These are phyloP conservation scores for Rallus limicola DNA, from an alignment of 2,113 vertebrate species.

Conservation along the genomic window DNA sequence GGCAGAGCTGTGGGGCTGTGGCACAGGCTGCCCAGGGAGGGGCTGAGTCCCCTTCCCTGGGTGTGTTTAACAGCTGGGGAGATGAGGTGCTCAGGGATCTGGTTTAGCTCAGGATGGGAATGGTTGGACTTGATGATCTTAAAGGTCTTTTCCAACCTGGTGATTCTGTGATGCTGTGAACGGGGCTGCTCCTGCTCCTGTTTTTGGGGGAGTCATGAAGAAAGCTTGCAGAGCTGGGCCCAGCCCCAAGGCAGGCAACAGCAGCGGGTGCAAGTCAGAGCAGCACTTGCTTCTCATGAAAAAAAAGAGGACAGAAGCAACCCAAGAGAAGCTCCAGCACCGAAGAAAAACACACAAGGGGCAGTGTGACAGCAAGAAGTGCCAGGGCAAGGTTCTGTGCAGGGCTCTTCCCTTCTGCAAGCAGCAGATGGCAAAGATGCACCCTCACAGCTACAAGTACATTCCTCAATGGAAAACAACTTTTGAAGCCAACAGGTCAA, in stretches of 20 bases:
- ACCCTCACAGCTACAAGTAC: not conserved
- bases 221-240: fast-evolving
- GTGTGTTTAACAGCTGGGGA: no score
- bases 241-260: not conserved
- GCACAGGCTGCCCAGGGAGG: no score
- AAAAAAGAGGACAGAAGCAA: not conserved
- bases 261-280: not conserved
- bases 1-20: no score
- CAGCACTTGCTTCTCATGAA: not conserved
- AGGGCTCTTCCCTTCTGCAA: not conserved
- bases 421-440: not conserved
- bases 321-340: not conserved
- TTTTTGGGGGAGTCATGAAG: not conserved
- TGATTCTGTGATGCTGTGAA: no score
- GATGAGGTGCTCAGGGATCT: no score
- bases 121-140: no score
- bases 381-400: not conserved
- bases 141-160: no score
- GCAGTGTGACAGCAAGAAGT: not conserved
- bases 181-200: not conserved
- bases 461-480: not conserved
- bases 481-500: not conserved
- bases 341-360: not conserved
- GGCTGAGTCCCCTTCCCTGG: no score
- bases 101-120: no score